A percentile compares a stretch with the other conserved stretches of the same genome.
These are phyloP conservation scores for Drosophila lutescens DNA, from an alignment of 2,888 invertebrate species.

Conservation along the genomic window DNA sequence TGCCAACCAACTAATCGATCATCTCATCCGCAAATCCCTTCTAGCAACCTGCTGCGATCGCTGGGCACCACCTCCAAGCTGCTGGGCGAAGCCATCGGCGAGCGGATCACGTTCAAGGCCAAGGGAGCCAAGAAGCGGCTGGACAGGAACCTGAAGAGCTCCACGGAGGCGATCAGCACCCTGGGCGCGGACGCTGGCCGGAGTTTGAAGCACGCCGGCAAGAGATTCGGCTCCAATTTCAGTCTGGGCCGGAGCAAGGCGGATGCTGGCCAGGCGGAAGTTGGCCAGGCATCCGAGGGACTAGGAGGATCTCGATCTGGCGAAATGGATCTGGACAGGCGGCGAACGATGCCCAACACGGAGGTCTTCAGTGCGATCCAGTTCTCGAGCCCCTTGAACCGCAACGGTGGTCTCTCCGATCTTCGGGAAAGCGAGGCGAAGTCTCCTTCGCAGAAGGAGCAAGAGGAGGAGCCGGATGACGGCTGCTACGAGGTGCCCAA, in stretches of 20 bases:
- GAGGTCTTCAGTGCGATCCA: constrained; percentile 83
- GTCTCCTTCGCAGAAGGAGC: neutral
- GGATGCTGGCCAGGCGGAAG: neutral
- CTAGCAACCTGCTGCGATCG: constrained; percentile 82
- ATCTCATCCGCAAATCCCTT: neutral
- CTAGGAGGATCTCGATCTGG: constrained; percentile 6
- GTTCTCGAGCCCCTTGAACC: constrained; percentile 83
- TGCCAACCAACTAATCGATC: neutral
- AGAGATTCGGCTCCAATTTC: constrained; percentile 80
- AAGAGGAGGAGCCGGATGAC: constrained; percentile 32
- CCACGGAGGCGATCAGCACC: constrained; percentile 79
- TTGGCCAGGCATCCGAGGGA: no score
- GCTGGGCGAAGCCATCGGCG: constrained; percentile 83
- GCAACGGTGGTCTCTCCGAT: constrained; percentile 76
- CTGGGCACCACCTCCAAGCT: constrained; percentile 83
- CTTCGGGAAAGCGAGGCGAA: constrained; percentile 40
- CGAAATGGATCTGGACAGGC: constrained; percentile 72
- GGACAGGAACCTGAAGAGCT: constrained; percentile 82
- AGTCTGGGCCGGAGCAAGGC: constrained; percentile 57
- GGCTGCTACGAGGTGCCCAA: constrained; percentile 82
- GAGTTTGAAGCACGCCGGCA: constrained; percentile 80
- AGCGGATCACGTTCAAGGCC: constrained; percentile 82
- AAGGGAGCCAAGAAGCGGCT: constrained; percentile 83
- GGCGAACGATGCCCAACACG: constrained; percentile 82
- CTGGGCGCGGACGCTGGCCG: constrained; percentile 79